Base-by-base conservation (phyloP, 1,140 invertebrate genomes). In the fruit fly (Drosophila melanogaster) region DNA sequence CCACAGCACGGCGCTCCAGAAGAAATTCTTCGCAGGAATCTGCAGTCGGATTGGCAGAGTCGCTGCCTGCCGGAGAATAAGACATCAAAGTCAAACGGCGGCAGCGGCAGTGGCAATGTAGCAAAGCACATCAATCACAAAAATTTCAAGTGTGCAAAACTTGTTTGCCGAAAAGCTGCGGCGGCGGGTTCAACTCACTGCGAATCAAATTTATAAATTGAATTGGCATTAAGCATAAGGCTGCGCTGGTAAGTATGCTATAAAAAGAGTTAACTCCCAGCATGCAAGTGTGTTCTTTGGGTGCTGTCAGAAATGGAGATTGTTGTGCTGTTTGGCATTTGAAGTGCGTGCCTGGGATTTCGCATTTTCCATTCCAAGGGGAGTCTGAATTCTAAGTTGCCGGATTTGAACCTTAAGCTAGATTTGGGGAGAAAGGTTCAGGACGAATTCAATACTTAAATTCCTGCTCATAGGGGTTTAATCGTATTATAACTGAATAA, bases 51-150 rank as follows among this genome's bases (percentile, higher is more conserved):
- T 49, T 53, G 70, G 30, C 49, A 70, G 57, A 70, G 41, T 49
- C 55, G 62, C 72, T 26, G 54, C 55, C 72, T 22, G 54, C 12
- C 40, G 50, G 46, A 50, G 56, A 77, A 76, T 44, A 67, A 83
- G 83, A 87, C 83, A 87, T 85, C 79, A 89, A 89, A 89, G 84
- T 89, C 84, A 89, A 84, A 80, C 69, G 71, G 79, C 76, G 75
- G 58, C 65, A 53, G 33, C 38, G 11, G 46, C 65, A 59, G 30
- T n/a, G 10, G 44, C 22, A 33, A 77, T 81, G 79, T 83, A 61
- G 84, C 83, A 89, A 79, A 77, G 84, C 72, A 89, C 84, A 87
- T 89, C 84, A 87, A 87, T 87, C 84, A 87, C 85, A 87, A 87
- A 87, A 87, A 86, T 86, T 86, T 86, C 85, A 89, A 87, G 84